Evolutionary conservation across 2,888 invertebrate species (phyloP).

Genomic region (Autographa gamma): DNA sequence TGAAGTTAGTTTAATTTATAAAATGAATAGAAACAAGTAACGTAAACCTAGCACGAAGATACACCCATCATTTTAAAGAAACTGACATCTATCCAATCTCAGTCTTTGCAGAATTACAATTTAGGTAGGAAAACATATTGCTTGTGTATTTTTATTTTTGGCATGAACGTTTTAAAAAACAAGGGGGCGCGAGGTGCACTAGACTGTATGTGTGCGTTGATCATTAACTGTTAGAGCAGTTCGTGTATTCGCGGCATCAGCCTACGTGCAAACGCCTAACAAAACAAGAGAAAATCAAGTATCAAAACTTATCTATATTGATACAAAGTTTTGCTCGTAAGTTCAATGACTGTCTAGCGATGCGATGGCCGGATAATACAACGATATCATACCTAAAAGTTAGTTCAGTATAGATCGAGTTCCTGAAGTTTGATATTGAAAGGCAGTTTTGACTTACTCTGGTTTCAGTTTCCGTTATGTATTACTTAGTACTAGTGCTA

Average conservation of each 20-base stretch:
- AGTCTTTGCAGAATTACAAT: neutral
- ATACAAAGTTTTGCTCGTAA: constrained; percentile 17
- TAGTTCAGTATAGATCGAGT: constrained; percentile 27
- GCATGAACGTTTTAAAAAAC: no score
- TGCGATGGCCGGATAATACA: constrained; percentile 3
- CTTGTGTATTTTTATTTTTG: no score
- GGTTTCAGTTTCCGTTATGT: constrained; percentile 7
- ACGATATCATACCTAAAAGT: constrained; percentile 18
- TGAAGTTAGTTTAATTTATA: neutral
- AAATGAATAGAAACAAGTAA: neutral
- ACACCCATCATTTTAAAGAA: neutral
- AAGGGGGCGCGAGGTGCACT: no score
- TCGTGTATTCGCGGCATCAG: no score
- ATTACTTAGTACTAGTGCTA: constrained; percentile 8
- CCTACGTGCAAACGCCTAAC: no score
- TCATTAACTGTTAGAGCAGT: no score
- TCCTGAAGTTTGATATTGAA: constrained; percentile 9
- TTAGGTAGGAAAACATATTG: constrained; percentile 13
- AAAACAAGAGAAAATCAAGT: constrained; percentile 14
- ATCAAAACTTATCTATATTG: constrained; percentile 17
- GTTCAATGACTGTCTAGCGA: constrained; percentile 16
- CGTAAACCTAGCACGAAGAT: neutral
- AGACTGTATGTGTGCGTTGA: no score
- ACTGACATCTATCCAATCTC: neutral
- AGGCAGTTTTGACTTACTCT: constrained; percentile 13